Evolutionary conservation across 2,113 vertebrate species (phyloP), one percentile per base, ranked within the genome.

Genomic region (Festucalex cinctus): DNA sequence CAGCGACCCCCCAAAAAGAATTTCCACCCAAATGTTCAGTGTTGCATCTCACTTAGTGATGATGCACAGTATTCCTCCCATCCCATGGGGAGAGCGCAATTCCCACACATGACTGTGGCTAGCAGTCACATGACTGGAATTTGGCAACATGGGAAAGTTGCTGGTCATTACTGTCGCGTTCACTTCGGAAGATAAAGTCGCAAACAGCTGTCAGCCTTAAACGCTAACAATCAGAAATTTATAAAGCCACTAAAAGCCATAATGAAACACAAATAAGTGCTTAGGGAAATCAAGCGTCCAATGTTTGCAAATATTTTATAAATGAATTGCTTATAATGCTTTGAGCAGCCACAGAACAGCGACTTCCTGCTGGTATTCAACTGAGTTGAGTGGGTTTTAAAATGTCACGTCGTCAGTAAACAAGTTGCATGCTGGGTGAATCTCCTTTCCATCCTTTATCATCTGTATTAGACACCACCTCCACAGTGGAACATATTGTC

Each of bases 91-190:
- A 70, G 59, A 12, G 16, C n/a, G 43, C 35, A 39, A 67, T 83
- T 89, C 80, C 83, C 81, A 79, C 58, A 60, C 58, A 75, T 53
- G 36, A 75, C 63, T 39, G 28, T 19, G 39, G 8, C 35, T 65
- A 63, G 13, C 24, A 49, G 26, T 53, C 22, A 2, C 0, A 0
- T 43, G 44, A 28, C 26, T 65, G 73, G 53, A 66, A 71, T 77
- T 67, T 41, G 62, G 77, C 69, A 83, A 81, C 28, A 73, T 64
- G 67, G 75, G 79, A 74, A 76, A 63, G 82, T 72, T 80, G 63
- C 69, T 69, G 32, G 65, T 68, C 22, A 49, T 65, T n/a, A 0
- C 44, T 66, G 57, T 64, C 63, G 63, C 13, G 65, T 59, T 68
- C 1, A 0, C 22, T 63, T 12, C 36, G 20, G 63, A 1, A 46